Percentiles rank a stretch among this genome's conserved stretches.
phyloP scores from a whole-genome alignment of 1,140 invertebrate genomes.

The Philotrypesis tridentata region DNA sequence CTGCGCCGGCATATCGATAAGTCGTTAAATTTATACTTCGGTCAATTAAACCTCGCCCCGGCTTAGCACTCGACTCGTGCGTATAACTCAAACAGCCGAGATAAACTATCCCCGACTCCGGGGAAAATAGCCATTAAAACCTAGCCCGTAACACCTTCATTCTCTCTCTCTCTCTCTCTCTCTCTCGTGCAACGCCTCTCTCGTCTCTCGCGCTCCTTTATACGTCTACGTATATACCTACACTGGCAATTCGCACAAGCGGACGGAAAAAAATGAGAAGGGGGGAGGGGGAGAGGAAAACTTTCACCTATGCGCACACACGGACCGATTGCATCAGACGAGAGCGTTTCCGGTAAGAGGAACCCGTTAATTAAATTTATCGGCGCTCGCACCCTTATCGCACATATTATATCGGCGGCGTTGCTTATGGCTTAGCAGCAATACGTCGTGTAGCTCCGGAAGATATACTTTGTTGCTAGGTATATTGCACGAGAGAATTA shows the following conservation, averaged over 20 bases:
- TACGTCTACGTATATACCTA: no score
- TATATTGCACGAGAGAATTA: background rate
- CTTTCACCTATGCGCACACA: slow-evolving; percentile 30
- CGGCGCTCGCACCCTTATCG: slow-evolving; percentile 27
- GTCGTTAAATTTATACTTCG: slow-evolving; percentile 49
- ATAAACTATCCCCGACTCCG: slow-evolving; percentile 16
- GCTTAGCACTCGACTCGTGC: background rate
- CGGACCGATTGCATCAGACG: slow-evolving; percentile 40
- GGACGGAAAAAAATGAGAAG: background rate
- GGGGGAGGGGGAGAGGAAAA: background rate
- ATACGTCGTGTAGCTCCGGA: background rate
- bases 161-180: background rate
- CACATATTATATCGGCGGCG: slow-evolving; percentile 30
- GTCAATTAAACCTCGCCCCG: slow-evolving; percentile 33
- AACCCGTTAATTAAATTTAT: slow-evolving; percentile 49
- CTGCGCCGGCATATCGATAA: slow-evolving; percentile 43
- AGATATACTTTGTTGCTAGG: slow-evolving; percentile 23
- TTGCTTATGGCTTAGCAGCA: background rate
- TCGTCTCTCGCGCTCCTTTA: background rate
- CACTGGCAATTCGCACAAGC: background rate
- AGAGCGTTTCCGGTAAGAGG: slow-evolving; percentile 42
- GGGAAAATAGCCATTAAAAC: slow-evolving; percentile 27
- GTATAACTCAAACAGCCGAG: slow-evolving; percentile 25
- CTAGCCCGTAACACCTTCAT: slow-evolving; percentile 30
- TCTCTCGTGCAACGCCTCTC: background rate